phyloP scores from a whole-genome alignment of 2,113 vertebrate genomes.

The Ceyx margarethae region DNA sequence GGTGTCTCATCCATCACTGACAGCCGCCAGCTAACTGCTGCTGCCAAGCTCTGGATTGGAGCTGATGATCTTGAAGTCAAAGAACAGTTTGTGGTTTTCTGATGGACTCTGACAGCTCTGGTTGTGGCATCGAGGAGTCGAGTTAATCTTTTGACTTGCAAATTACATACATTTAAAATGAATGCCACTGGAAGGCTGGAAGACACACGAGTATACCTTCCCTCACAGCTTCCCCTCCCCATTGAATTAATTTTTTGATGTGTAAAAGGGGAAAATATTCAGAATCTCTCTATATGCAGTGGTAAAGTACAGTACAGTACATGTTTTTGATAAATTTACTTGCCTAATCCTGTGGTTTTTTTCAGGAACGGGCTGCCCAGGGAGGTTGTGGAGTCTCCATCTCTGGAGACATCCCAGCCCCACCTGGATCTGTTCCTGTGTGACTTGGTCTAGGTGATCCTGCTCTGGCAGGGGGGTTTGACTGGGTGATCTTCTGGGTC shows the following conservation, averaged over 20 bases:
- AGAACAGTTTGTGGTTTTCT: not conserved
- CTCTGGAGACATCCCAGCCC: no score
- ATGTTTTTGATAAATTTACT: not conserved
- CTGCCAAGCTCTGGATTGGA: not conserved
- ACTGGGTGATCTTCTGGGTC: no score
- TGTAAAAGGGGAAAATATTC: not conserved
- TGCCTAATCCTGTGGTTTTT: accelerated
- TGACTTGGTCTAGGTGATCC: no score
- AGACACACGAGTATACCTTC: not conserved
- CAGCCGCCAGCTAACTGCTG: not conserved
- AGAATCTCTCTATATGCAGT: not conserved
- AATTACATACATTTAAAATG: not conserved
- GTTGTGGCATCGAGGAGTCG: not conserved
- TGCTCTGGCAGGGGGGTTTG: no score
- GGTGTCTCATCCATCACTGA: not conserved
- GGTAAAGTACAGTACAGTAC: not conserved
- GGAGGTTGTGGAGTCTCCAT: no score
- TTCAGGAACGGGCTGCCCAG: no score
- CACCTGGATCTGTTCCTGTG: no score
- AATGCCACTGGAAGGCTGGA: not conserved
- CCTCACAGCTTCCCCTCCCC: no score
- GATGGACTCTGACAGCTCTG: not conserved
- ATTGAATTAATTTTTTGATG: not conserved
- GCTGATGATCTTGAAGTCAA: not conserved
- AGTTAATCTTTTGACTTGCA: not conserved